These are phyloP conservation scores for Ophion obscuratus DNA, from an alignment of 2,888 invertebrate species.

Conservation along the genomic window DNA sequence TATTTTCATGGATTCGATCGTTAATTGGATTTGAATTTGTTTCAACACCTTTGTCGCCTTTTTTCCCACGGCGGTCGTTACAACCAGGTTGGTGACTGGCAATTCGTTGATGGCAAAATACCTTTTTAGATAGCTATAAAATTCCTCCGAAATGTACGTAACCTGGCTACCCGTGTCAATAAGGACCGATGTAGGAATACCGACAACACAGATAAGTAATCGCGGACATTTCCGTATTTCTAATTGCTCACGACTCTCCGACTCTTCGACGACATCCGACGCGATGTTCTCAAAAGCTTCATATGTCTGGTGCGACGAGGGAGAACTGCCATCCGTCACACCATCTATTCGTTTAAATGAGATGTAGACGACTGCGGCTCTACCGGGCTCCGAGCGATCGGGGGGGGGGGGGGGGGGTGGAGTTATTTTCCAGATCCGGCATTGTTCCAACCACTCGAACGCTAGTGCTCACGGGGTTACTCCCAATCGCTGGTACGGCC, in stretches of 20 bases:
- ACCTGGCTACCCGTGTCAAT: constrained; percentile 63
- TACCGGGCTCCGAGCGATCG: too few relatives aligned
- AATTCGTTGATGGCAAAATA: not conserved
- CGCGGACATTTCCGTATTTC: too few relatives aligned
- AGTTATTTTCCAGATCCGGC: constrained; percentile 13
- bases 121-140: constrained; percentile 6
- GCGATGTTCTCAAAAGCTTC: too few relatives aligned
- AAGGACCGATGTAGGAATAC: constrained; percentile 1
- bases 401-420: not conserved
- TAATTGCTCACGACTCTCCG: not conserved
- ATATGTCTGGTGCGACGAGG: too few relatives aligned
- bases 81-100: constrained; percentile 45
- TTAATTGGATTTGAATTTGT: constrained; percentile 1
- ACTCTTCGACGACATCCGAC: too few relatives aligned
- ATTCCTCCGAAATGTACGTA: constrained; percentile 54
- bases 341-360: too few relatives aligned
- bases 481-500: constrained; percentile 21
- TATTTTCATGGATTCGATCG: not conserved
- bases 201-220: too few relatives aligned
- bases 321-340: too few relatives aligned
- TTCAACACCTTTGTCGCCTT: constrained; percentile 41
- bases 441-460: not conserved
- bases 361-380: too few relatives aligned
- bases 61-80: constrained; percentile 57
- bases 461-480: not conserved